Base-by-base conservation (phyloP, 2,888 invertebrate species). In the Clanis bilineata region DNA sequence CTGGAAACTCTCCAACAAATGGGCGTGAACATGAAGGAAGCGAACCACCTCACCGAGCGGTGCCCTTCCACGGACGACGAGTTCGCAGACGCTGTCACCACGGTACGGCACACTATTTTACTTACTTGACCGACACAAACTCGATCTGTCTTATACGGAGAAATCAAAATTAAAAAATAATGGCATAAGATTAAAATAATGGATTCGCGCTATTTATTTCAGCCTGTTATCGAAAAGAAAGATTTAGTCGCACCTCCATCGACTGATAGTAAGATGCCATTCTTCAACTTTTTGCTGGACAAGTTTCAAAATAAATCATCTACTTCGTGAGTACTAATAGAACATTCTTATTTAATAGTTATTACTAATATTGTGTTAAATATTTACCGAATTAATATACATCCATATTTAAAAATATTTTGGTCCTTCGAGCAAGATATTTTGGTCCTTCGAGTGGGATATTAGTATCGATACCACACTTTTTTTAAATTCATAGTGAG, bases 11-110 rank as follows among this genome's bases (percentile, higher is more conserved):
- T 88, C 38, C 81, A 85, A 55, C 84, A 83, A 58, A 80, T 83
- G 77, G 84, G 85, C 1, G 77, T 80, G 12, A 77, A 82, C 0
- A 62, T 82, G 39, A 80, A 76, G 39, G 82, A 84, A 21, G 73
- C 73, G 56, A 66, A 64, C 5, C 69, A 64, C 1, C 69, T 79
- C 43, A 57, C 77, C 60, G 76, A 85, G 59, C 83, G 87, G 59
- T 77, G 86, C 79, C 77, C 88, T 0, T 93, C 93, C 7, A 88
- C 88, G 3, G 93, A 93, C 54, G 93, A 93, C 47, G 93, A 94
- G 63, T 93, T 93, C 61, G 83, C 89, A 12, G 94, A 94, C 71
- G 93, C 93, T 5, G 82, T 93, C 64, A 93, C 94, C 15, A 93
- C 93, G 65, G 94, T 94, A 77, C 47, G 65, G 36, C 3, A 39